Percentiles rank a stretch among this genome's conserved stretches.
Conservation (phyloP, 2,888 invertebrate species). For the Papilio elwesi region DNA sequence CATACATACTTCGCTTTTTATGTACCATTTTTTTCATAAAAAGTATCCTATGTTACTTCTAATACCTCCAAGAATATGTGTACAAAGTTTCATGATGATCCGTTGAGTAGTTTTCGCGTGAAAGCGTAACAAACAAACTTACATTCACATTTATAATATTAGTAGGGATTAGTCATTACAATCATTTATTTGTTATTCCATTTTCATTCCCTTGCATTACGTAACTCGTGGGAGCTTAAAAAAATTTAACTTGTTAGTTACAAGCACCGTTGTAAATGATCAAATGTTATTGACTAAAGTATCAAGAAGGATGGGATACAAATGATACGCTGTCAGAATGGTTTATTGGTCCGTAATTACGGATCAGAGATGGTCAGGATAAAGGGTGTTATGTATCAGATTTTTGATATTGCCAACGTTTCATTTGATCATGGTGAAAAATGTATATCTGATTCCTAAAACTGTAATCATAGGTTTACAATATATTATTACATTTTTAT, state of each 20-base stretch:
- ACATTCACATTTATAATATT: no score
- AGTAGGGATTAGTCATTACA: no score
- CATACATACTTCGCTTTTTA: no score
- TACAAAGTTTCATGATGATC: no score
- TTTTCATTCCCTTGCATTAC: no score
- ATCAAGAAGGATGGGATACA: constrained; percentile 41
- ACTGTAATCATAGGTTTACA: constrained; percentile 24
- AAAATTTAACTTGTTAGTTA: not conserved
- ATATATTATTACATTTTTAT: not conserved
- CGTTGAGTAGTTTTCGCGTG: no score
- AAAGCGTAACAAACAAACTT: no score
- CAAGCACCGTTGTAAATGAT: constrained; percentile 5
- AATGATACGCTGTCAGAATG: constrained; percentile 59
- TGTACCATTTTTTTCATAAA: no score
- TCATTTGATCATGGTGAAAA: constrained; percentile 32
- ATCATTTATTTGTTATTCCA: no score
- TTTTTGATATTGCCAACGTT: constrained; percentile 26
- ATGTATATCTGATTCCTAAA: constrained; percentile 11
- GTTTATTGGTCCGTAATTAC: constrained; percentile 55
- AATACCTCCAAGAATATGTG: no score
- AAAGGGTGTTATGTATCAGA: constrained; percentile 35
- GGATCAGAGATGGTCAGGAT: constrained; percentile 43
- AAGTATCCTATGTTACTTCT: no score
- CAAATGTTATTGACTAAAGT: constrained; percentile 27
- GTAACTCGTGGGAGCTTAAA: no score